phyloP scores from a whole-genome alignment of 2,797 vertebrate species.

The Tragopan temminckii region DNA sequence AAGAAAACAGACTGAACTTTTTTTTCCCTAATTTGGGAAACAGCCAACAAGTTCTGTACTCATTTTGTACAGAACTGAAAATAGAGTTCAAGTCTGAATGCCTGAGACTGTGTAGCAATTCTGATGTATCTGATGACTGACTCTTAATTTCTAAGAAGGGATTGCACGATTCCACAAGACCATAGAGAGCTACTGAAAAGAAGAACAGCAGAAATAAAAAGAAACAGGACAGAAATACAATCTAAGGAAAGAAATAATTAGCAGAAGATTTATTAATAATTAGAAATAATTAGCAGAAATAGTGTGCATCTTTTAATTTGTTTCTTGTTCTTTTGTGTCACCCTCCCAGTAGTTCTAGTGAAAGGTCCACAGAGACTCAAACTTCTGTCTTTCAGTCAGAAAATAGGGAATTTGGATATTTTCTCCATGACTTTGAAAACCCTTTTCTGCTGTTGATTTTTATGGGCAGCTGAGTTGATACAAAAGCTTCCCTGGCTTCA shows the following conservation, averaged over 20 bases:
- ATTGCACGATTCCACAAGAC: not conserved
- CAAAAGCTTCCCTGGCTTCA: not conserved
- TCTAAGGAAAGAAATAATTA: not conserved
- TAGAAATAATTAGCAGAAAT: not conserved
- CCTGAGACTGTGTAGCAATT: not conserved
- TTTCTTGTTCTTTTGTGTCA: not conserved
- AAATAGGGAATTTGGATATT: not conserved
- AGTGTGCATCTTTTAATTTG: not conserved
- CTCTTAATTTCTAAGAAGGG: not conserved
- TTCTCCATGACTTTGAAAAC: not conserved
- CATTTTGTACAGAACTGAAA: not conserved
- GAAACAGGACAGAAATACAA: not conserved
- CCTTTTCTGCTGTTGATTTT: slow-evolving; percentile 6
- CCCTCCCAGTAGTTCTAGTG: not conserved
- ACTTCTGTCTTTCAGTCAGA: not conserved
- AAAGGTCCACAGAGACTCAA: not conserved
- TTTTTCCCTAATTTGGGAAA: not conserved
- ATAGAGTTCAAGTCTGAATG: not conserved
- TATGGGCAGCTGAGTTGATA: not conserved
- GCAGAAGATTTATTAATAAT: too few species aligned
- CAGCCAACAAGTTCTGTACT: not conserved
- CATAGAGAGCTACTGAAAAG: not conserved
- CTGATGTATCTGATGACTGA: not conserved
- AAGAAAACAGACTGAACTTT: not conserved
- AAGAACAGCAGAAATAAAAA: not conserved